Evolutionary conservation across 2,113 vertebrate genomes (phyloP).

Genomic region (Xiphias gladius): DNA sequence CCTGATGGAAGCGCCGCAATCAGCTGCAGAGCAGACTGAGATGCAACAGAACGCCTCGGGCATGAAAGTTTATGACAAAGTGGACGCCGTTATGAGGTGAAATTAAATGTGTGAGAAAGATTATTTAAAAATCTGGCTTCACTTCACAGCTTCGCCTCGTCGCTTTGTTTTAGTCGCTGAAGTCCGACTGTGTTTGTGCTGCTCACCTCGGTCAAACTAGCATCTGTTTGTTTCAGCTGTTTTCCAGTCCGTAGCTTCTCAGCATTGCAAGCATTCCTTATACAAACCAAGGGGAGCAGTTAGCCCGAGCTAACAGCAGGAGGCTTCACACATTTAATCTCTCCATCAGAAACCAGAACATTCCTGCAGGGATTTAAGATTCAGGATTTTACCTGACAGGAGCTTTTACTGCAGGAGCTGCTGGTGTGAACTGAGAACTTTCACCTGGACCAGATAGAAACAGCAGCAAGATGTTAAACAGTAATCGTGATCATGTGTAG

Average conservation of each 20-base stretch:
- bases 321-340: slow-evolving; percentile 47
- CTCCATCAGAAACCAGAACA: slow-evolving; percentile 48
- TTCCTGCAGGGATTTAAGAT: slow-evolving; percentile 69
- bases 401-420: slow-evolving; percentile 1
- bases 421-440: slow-evolving; percentile 15
- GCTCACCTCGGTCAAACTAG: not conserved
- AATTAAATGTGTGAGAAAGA: too few species aligned
- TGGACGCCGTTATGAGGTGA: too few species aligned
- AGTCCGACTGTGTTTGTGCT: too few species aligned
- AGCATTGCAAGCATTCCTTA: slow-evolving; percentile 47
- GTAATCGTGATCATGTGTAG: not conserved
- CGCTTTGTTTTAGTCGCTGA: too few species aligned
- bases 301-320: slow-evolving; percentile 62
- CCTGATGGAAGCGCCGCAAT: too few species aligned
- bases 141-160: too few species aligned
- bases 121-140: too few species aligned
- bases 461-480: not conserved
- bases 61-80: too few species aligned
- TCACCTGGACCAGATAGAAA: not conserved
- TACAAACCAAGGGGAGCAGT: slow-evolving; percentile 29
- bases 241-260: slow-evolving; percentile 3
- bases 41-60: too few species aligned
- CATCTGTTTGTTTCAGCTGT: not conserved
- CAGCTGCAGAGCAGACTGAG: too few species aligned
- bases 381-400: not conserved